Evolutionary conservation across 2,797 vertebrate species (phyloP).

Genomic region (Masticophis lateralis): DNA sequence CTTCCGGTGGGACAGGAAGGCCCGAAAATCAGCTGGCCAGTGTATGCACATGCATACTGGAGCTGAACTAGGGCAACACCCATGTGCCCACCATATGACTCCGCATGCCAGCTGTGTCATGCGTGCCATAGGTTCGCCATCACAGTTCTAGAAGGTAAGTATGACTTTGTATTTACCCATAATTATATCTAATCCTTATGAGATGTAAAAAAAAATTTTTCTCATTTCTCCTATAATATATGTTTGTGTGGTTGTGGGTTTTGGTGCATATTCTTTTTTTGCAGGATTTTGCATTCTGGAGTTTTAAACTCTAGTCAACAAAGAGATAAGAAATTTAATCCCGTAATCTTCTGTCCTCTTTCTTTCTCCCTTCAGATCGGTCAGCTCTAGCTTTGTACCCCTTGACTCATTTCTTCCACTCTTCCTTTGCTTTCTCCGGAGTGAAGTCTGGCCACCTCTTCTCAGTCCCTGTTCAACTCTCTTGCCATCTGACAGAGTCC

Average conservation of each 20-base stretch:
- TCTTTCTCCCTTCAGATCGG: not conserved
- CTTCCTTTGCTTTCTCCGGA: not conserved
- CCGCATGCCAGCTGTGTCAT: too few relatives aligned
- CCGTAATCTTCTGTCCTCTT: too few relatives aligned
- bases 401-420: not conserved
- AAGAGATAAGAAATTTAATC: not conserved
- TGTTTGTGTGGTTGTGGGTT: not conserved
- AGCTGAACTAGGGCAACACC: too few relatives aligned
- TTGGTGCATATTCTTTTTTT: not conserved
- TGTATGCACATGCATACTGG: too few relatives aligned
- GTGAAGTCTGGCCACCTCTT: not conserved
- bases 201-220: not conserved
- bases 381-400: not conserved
- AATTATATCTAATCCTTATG: not conserved
- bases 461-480: slow-evolving; percentile 66
- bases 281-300: not conserved
- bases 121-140: too few relatives aligned
- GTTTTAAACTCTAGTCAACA: not conserved
- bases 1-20: too few relatives aligned
- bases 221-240: not conserved
- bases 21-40: too few relatives aligned
- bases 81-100: too few relatives aligned
- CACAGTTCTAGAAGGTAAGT: not conserved
- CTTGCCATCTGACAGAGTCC: slow-evolving; percentile 71
- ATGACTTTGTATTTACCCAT: not conserved